Conservation (phyloP, 1,140 invertebrate genomes). For the Mamestra configurata region DNA sequence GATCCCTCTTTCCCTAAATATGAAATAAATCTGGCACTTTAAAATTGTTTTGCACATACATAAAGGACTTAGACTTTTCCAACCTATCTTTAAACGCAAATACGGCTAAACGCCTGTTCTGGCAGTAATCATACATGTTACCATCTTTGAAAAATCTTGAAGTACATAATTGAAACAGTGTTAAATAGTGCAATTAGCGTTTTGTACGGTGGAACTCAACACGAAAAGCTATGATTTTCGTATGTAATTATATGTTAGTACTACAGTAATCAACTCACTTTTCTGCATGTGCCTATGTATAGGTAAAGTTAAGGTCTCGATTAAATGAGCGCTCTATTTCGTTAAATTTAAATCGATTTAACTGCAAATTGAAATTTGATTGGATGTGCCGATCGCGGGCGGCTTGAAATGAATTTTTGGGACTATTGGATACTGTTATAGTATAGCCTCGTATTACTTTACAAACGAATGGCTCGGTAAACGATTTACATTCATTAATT, state of each 20-base stretch:
- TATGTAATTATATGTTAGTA: not conserved
- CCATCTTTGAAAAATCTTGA: no score
- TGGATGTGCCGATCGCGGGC: conserved; percentile 53
- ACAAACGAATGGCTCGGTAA: conserved; percentile 8
- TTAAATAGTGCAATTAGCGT: no score
- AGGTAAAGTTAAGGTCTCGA: not conserved
- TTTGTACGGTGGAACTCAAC: not conserved
- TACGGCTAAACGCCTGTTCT: no score
- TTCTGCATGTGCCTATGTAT: not conserved
- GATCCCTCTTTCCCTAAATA: no score
- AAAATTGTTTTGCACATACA: no score
- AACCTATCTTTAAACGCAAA: no score
- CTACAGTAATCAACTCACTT: not conserved
- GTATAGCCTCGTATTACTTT: conserved; percentile 15
- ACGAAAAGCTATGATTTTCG: not conserved
- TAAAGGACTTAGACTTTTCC: no score
- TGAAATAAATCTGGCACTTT: no score
- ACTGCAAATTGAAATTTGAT: conserved; percentile 60
- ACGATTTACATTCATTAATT: conserved; percentile 22
- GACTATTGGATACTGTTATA: conserved; percentile 25
- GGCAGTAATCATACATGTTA: no score
- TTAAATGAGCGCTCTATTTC: conserved; percentile 36
- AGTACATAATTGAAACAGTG: no score
- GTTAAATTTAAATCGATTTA: conserved; percentile 58
- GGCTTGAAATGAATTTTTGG: conserved; percentile 47